phyloP scores from a whole-genome alignment of 2,888 invertebrate genomes.

The Andrena praecox region DNA sequence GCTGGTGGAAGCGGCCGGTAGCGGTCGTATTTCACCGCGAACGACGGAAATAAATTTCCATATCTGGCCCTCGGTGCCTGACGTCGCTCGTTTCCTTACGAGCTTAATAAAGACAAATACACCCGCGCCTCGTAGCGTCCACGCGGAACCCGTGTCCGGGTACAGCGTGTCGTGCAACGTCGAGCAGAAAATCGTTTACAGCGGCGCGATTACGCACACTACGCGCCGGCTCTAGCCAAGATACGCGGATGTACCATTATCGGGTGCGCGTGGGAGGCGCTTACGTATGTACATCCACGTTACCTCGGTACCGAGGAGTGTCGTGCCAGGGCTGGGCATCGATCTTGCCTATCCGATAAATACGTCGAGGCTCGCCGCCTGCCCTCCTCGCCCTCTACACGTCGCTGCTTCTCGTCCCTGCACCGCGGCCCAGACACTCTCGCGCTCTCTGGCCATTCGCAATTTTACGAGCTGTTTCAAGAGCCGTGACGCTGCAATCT shows the following conservation, averaged over 20 bases:
- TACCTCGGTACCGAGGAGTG: slow-evolving; percentile 45
- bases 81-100: slow-evolving; percentile 63
- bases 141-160: slow-evolving; percentile 65
- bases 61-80: slow-evolving; percentile 44
- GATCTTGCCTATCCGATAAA: slow-evolving; percentile 76
- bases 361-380: slow-evolving; percentile 50
- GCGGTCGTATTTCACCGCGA: slow-evolving; percentile 54
- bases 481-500: slow-evolving; percentile 74
- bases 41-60: slow-evolving; percentile 62
- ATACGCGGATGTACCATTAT: slow-evolving; percentile 75
- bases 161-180: slow-evolving; percentile 42
- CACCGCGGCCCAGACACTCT: slow-evolving; percentile 28
- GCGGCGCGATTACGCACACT: slow-evolving; percentile 65
- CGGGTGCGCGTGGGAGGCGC: slow-evolving; percentile 69
- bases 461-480: slow-evolving; percentile 75
- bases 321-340: slow-evolving; percentile 71
- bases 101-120: slow-evolving; percentile 71
- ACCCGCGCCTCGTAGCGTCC: slow-evolving; percentile 50
- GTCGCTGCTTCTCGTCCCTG: slow-evolving; percentile 2
- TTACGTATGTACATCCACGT: slow-evolving; percentile 43
- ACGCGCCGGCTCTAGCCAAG: slow-evolving; percentile 54
- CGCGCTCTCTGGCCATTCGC: slow-evolving; percentile 62
- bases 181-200: slow-evolving; percentile 70
- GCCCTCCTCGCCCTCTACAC: background rate
- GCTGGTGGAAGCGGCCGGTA: slow-evolving; percentile 34